Base-by-base conservation (phyloP, 2,888 invertebrate species). In the Aplocera efformata region DNA sequence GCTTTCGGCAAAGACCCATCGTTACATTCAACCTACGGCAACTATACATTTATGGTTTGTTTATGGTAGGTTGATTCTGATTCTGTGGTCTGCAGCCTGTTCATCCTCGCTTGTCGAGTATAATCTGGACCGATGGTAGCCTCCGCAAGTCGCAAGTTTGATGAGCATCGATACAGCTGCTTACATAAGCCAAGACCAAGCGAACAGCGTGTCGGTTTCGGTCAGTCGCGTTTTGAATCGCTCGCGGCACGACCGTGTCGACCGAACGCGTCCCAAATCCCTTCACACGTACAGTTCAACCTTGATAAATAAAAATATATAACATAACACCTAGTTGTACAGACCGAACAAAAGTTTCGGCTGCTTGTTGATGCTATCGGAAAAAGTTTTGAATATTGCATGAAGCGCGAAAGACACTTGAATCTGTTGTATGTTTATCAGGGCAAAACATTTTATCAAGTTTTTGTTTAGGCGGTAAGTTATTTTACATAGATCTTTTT, bases 211-310 rank as follows among this genome's bases (percentile, higher is more conserved):
- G 53, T 53, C 55, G 53, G 59, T 56, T 55, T 61, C 63, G 64
- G 70, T 60, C 79, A 83, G 83, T 83, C 71, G 76, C 67, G 70
- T 56, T 68, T 64, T 54, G 71, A 63, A 65, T 61, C 67, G 69
- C 76, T 56, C 51, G 45, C 67, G 53, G 69, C 55, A 62, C 69
- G 78, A 69, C 60, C 77, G 81, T 72, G 49, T 45, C 56, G 55
- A 51, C 56, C 35, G 46, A 53, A 52, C 59, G 59, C 63, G 53
- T 10, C 7, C 10, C 9, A 27, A 28, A 7, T 20, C 28, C 37
- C 42, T 38, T 10, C 25, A 33, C 34, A 32, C 50, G 48, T 44
- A 42, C 7, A 10, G n/a, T 11, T 5, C 8, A 30, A 37, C 17
- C 35, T n/a, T 29, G 34, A 36, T 27, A 30, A 31, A 22, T 38